Base-by-base conservation (phyloP, 2,113 vertebrate genomes). In the Monopterus albus region DNA sequence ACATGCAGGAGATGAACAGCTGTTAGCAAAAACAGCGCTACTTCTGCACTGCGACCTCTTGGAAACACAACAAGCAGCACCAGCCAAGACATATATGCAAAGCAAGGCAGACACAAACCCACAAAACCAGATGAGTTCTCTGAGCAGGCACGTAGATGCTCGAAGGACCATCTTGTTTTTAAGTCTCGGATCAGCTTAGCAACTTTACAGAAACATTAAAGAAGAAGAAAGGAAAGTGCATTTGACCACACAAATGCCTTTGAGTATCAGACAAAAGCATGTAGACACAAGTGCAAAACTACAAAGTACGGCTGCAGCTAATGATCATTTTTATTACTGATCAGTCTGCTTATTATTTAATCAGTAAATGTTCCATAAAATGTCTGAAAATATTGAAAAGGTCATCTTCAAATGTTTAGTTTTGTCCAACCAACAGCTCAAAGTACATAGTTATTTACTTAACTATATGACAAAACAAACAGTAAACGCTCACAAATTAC, bases 1-100 rank as follows among this genome's bases (percentile, higher is more conserved):
- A n/a, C n/a, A n/a, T n/a, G n/a, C 86, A 79, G 78, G 72, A 81
- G 39, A 79, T 72, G 65, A 89, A 84, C 88, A 90, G 88, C 88
- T 88, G 84, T 84, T 74, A 38, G 74, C 68, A 62, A 73, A 78
- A 78, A 43, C 65, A 79, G 78, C 75, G 74, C 74, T 71, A 47
- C 86, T 81, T 65, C 23, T 79, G 70, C 55, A 58, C 82, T 28
- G 62, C 21, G 57, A 82, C 71, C 75, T 72, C 81, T 17, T 50
- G 82, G 85, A 85, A 87, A 82, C 87, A 75, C 25, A 38, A 60
- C 75, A 69, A 67, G 75, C 71, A 59, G 79, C 80, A 65, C 18
- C 75, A 52, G 81, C 52, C 60, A 70, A 45, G 49, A 68, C 18
- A 26, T 58, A 73, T 52, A 46, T 73, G 72, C 23, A 55, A 51